Evolutionary conservation across 2,113 vertebrate genomes (phyloP).

Genomic region (Pangasianodon gigas): DNA sequence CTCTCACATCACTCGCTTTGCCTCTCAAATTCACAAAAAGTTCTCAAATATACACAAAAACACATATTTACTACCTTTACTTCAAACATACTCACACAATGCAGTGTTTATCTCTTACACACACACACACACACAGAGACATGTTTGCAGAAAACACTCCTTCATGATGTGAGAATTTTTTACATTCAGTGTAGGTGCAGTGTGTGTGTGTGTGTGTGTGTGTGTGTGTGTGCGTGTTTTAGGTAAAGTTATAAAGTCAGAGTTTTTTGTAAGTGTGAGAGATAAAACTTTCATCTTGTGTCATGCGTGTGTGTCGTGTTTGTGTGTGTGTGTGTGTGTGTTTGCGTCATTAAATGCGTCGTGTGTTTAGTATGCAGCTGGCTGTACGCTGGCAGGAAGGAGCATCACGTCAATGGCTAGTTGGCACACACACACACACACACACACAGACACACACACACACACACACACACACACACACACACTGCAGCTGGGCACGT

Average conservation of each 20-base stretch:
- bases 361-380: slow-evolving; percentile 33
- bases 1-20: too few species aligned
- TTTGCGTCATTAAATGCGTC: background rate
- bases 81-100: too few species aligned
- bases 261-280: too few species aligned
- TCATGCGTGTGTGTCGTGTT: background rate
- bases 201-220: slow-evolving; percentile 4
- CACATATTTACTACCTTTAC: too few species aligned
- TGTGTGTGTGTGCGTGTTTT: background rate
- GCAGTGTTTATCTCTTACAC: too few species aligned
- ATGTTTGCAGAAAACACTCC: background rate
- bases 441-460: background rate
- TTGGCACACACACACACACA: background rate
- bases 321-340: background rate
- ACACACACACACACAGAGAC: too few species aligned
- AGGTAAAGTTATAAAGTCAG: too few species aligned
- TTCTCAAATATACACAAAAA: too few species aligned
- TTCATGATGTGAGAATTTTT: background rate
- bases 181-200: background rate
- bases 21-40: too few species aligned
- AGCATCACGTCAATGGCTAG: slow-evolving; percentile 21
- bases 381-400: slow-evolving; percentile 5
- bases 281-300: too few species aligned
- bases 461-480: slow-evolving; percentile 1
- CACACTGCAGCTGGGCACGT: slow-evolving; percentile 30